These are phyloP conservation scores for Xylocopa sonorina DNA, from an alignment of 1,140 invertebrate species.

Conservation along the genomic window DNA sequence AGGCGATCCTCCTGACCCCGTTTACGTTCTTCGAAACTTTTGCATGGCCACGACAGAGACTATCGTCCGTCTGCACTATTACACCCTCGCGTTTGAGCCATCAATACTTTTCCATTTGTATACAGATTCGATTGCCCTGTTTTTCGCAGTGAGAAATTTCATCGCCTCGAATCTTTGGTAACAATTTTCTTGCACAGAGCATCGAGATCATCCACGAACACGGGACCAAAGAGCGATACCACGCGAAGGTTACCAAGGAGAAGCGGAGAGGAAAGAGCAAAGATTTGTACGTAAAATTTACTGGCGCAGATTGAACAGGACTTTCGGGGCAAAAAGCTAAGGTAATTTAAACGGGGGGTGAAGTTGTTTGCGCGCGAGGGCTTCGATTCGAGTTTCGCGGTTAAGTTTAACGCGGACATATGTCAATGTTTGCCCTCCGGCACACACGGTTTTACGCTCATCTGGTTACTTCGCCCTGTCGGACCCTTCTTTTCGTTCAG, in stretches of 20 bases:
- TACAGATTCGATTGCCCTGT: background rate
- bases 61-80: slow-evolving; percentile 5
- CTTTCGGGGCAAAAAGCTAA: background rate
- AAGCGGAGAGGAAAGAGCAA: background rate
- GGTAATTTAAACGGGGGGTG: slow-evolving; percentile 12
- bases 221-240: too few relatives aligned
- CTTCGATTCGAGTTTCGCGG: slow-evolving; percentile 59
- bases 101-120: background rate
- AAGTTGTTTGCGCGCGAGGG: slow-evolving; percentile 24
- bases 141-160: too few relatives aligned
- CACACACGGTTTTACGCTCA: slow-evolving; percentile 76
- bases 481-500: slow-evolving; percentile 67
- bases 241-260: too few relatives aligned
- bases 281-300: background rate
- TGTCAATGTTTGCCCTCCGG: slow-evolving; percentile 79
- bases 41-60: slow-evolving; percentile 9
- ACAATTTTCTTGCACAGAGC: too few relatives aligned
- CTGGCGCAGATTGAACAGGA: too few relatives aligned
- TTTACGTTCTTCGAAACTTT: slow-evolving; percentile 67
- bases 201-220: too few relatives aligned
- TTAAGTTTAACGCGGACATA: slow-evolving; percentile 76
- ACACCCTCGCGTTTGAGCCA: too few relatives aligned
- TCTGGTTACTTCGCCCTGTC: slow-evolving; percentile 67
- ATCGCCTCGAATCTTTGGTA: too few relatives aligned
- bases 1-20: slow-evolving; percentile 67